Percentiles rank a stretch among this genome's conserved stretches.
phyloP scores from a whole-genome alignment of 1,140 invertebrate species.

The Riptortus pedestris region DNA sequence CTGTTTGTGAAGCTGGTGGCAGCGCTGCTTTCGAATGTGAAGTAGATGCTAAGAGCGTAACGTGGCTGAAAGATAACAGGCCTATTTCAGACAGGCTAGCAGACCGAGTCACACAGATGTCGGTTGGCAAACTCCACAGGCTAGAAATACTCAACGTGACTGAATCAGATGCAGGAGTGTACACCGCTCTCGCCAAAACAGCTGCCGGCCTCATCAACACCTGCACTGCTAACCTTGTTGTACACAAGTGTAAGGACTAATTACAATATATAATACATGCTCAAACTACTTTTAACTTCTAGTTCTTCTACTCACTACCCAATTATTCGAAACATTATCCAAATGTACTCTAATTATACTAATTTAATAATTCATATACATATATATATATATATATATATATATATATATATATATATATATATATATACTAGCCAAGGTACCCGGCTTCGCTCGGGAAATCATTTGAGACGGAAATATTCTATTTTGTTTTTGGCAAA shows the following conservation, averaged over 20 bases:
- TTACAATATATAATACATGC: too few species aligned
- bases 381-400: too few species aligned
- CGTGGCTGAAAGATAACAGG: conserved; percentile 85
- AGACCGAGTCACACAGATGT: conserved; percentile 55
- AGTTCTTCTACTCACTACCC: too few species aligned
- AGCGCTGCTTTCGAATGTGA: conserved; percentile 73
- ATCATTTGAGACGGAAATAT: too few species aligned
- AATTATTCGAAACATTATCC: too few species aligned
- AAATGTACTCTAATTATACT: too few species aligned
- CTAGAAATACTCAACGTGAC: conserved; percentile 70
- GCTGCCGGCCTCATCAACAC: conserved; percentile 56
- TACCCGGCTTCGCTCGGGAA: too few species aligned
- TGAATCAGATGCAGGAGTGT: conserved; percentile 76
- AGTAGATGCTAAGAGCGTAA: conserved; percentile 52
- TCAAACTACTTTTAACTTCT: too few species aligned
- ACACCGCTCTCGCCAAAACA: conserved; percentile 82
- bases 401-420: too few species aligned
- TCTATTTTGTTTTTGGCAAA: too few species aligned
- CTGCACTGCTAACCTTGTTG: conserved; percentile 72
- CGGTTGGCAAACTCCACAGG: conserved; percentile 47
- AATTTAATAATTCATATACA: too few species aligned
- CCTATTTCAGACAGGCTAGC: conserved; percentile 63
- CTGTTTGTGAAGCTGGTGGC: conserved; percentile 59
- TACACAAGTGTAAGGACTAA: conserved; percentile 61
- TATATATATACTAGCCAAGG: too few species aligned